phyloP scores from a whole-genome alignment of 2,888 invertebrate genomes.

The Allygus modestus region DNA sequence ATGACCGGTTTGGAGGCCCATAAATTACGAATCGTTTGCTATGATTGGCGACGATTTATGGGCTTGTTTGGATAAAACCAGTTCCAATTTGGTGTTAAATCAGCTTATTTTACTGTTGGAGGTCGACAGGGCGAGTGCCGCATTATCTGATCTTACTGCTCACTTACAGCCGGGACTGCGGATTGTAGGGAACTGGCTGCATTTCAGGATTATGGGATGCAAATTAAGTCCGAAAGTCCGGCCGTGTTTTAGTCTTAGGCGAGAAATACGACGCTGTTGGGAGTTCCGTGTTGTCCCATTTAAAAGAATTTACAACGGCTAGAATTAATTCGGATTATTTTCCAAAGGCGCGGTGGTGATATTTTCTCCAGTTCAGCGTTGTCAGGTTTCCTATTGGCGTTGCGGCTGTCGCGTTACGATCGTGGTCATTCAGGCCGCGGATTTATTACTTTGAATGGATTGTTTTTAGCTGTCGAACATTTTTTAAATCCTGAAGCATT shows the following conservation, averaged over 20 bases:
- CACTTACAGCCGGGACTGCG: neutral
- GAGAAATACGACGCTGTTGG: neutral
- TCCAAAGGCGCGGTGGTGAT: neutral
- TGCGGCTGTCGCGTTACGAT: neutral
- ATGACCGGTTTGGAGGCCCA: neutral
- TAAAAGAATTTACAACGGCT: neutral
- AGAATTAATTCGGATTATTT: conserved; percentile 12
- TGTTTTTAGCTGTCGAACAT: too few relatives aligned
- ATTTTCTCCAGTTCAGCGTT: neutral
- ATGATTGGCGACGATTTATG: conserved; percentile 26
- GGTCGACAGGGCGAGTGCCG: neutral
- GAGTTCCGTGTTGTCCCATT: neutral
- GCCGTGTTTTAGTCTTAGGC: neutral
- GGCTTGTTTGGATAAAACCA: conserved; percentile 15
- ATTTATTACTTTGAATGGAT: neutral
- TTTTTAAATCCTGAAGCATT: too few relatives aligned
- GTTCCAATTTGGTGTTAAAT: conserved; percentile 38
- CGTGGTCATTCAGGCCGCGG: neutral
- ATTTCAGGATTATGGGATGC: conserved; percentile 7
- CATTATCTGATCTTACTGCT: neutral
- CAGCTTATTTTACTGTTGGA: neutral
- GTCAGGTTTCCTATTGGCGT: neutral
- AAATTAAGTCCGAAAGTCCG: neutral
- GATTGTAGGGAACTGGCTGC: neutral
- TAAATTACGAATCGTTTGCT: conserved; percentile 27